A percentile compares a stretch with the other conserved stretches of the same genome.
Evolutionary conservation across 2,888 invertebrate species (phyloP).

Genomic region (Watsonalla cultraria): DNA sequence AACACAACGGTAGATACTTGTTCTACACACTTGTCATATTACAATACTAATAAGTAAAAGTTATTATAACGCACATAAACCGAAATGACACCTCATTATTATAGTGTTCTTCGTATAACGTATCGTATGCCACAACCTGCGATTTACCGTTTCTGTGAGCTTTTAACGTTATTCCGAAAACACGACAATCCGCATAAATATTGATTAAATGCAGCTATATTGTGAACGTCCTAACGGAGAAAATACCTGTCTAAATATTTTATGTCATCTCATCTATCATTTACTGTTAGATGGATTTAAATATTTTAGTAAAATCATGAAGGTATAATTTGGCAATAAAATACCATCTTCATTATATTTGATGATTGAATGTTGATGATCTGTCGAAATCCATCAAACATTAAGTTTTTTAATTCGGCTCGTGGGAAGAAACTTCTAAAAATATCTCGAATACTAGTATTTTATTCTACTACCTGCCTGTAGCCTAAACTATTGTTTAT

Average conservation of each 20-base stretch:
- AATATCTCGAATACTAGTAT: too few species aligned
- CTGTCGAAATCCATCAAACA: background rate
- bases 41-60: slow-evolving; percentile 34
- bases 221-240: background rate
- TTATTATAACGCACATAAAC: slow-evolving; percentile 27
- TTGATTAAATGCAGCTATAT: background rate
- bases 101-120: background rate
- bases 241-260: background rate
- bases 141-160: slow-evolving; percentile 1
- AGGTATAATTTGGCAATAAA: background rate
- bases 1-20: slow-evolving; percentile 53
- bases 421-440: too few species aligned
- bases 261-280: background rate
- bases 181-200: slow-evolving; percentile 10
- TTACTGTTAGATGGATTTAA: background rate
- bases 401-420: too few species aligned
- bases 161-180: slow-evolving; percentile 17
- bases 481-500: too few species aligned
- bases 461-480: too few species aligned
- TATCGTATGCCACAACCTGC: background rate
- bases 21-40: slow-evolving; percentile 31
- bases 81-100: slow-evolving; percentile 13
- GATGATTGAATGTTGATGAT: background rate
- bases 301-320: background rate
- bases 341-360: background rate